Base-by-base conservation (phyloP, 2,797 vertebrate species). In the Danio jaintianensis region DNA sequence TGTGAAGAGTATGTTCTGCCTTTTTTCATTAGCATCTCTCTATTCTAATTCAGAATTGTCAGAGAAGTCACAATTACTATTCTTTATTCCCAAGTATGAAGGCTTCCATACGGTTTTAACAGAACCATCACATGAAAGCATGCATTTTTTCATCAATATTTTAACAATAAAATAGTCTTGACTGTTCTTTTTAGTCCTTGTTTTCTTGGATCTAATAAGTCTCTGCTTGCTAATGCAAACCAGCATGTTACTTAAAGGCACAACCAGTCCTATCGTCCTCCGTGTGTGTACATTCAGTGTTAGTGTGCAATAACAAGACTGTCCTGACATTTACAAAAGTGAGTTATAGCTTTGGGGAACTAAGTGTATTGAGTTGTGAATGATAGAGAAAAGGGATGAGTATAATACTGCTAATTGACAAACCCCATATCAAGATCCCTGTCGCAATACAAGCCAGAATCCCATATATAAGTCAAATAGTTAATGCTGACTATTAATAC, bases 241-340 rank as follows among this genome's bases (percentile, higher is more conserved):
- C 16, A 16, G 40, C 13, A 16, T 7, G 42, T 58, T 20, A 78
- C 6, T 2, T 36, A 52, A 69, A 78, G 18, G 18, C 45, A 22
- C 4, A 20, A 50, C 7, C 38, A 77, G 16, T 11, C 22, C 22
- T 42, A 67, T 66, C 66, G 42, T 78, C 29, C 16, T 6, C 18
- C 40, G n/a, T 67, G 56, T 29, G 13, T 42, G 20, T 55, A 38
- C 75, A 45, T 45, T 69, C 53, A 40, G 42, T 73, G 36, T 79
- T 43, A 66, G 61, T 62, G 47, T 61, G 70, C 61, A 56, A 81
- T 75, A 62, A 56, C 56, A 78, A 36, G 18, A 45, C 18, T 42
- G 22, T 22, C 7, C 67, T 79, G 58, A 76, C 70, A 83, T 85
- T 67, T 79, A 40, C 55, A 69, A 20, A 38, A 68, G 67, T 58